A percentile compares a stretch with the other conserved stretches of the same genome.
These are phyloP conservation scores for Xanthostigma xanthostigma DNA, from an alignment of 2,888 invertebrate genomes.

Conservation along the genomic window DNA sequence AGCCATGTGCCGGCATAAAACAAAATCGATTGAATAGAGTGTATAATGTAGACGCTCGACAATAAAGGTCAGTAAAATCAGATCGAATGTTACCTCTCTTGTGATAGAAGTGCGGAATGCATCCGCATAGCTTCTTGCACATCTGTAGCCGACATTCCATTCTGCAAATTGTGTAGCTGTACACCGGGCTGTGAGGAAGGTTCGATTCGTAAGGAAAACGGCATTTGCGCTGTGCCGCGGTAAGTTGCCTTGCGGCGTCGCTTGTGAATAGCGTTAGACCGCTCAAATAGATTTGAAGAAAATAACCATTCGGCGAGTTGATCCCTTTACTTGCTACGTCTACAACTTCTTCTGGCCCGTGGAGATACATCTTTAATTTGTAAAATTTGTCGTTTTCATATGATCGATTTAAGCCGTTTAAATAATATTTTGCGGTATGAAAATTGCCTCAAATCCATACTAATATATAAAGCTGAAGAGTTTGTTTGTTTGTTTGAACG, in stretches of 20 bases:
- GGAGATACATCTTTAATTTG: slow-evolving; percentile 38
- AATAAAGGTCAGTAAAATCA: no score
- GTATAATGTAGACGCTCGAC: no score
- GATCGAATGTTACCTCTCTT: slow-evolving; percentile 34
- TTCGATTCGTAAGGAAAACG: slow-evolving; percentile 50
- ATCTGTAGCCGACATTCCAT: slow-evolving; percentile 54
- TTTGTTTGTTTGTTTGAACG: no score
- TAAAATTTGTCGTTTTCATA: slow-evolving; percentile 1
- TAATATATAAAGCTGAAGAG: no score
- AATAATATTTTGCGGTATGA: no score
- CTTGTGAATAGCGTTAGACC: slow-evolving; percentile 25
- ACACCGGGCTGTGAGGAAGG: slow-evolving; percentile 47
- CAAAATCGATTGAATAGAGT: no score
- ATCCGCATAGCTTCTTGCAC: slow-evolving; percentile 45
- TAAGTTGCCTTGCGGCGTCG: slow-evolving; percentile 26
- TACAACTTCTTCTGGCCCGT: slow-evolving; percentile 51
- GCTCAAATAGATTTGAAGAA: slow-evolving; percentile 23
- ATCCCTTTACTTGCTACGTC: slow-evolving; percentile 39
- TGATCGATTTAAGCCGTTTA: no score
- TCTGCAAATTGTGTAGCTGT: slow-evolving; percentile 52
- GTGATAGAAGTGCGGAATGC: slow-evolving; percentile 61
- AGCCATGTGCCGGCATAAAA: no score
- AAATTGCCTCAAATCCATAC: no score
- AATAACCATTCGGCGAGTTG: slow-evolving; percentile 21
- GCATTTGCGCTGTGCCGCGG: slow-evolving; percentile 50